Percentiles rank a stretch among this genome's conserved stretches.
Conservation (phyloP, 2,113 vertebrate species). For the Pelecanus crispus region DNA sequence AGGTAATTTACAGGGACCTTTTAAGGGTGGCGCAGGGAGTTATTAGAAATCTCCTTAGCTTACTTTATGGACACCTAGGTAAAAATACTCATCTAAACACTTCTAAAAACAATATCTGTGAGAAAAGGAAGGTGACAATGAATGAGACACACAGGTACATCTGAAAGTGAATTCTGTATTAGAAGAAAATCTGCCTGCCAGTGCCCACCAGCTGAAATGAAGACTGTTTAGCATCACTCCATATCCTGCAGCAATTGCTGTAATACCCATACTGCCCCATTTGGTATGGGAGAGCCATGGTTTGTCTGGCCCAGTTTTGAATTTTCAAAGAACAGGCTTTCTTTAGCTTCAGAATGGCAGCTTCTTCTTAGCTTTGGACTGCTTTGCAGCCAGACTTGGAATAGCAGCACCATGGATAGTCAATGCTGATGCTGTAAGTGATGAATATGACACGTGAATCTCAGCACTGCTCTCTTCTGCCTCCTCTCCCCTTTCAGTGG, state of each 20-base stretch:
- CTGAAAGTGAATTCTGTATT: not conserved
- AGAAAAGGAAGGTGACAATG: not conserved
- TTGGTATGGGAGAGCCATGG: not conserved
- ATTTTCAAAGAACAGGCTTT: not conserved
- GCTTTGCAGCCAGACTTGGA: not conserved
- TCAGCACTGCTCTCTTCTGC: not conserved
- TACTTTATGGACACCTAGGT: not conserved
- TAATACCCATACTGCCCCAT: not conserved
- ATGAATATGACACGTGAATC: fast-evolving
- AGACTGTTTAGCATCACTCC: not conserved
- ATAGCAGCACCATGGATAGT: not conserved
- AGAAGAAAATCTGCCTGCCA: not conserved
- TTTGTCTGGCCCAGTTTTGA: not conserved
- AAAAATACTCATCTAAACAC: not conserved
- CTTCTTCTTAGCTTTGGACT: not conserved
- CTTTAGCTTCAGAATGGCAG: not conserved
- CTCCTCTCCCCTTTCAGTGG: not conserved
- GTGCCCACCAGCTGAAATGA: not conserved
- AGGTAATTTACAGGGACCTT: not conserved
- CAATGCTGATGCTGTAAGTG: fast-evolving
- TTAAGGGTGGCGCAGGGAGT: not conserved
- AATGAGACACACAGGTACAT: not conserved
- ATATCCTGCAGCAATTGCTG: not conserved
- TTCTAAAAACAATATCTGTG: not conserved
- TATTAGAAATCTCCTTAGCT: not conserved